Conservation (phyloP, 2,113 vertebrate species). For the Rutilus rutilus region DNA sequence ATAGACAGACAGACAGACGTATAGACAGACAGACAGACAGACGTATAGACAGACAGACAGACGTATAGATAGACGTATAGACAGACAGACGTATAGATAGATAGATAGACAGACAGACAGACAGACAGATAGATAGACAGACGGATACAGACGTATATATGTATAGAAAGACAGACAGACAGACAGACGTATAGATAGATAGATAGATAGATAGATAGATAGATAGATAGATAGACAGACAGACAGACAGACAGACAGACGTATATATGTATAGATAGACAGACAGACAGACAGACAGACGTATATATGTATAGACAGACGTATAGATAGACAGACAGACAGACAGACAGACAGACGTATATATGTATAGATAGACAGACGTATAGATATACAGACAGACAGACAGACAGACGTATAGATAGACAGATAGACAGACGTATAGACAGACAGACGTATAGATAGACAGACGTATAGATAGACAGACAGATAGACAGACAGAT, state of each 20-base stretch:
- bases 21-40: too few relatives aligned
- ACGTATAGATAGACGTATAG: too few relatives aligned
- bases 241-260: rapidly evolving
- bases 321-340: rapidly evolving
- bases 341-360: rapidly evolving
- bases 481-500: background rate
- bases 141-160: too few relatives aligned
- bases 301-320: rapidly evolving
- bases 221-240: rapidly evolving
- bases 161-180: rapidly evolving
- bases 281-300: rapidly evolving
- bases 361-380: background rate
- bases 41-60: rapidly evolving
- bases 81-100: rapidly evolving
- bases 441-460: background rate
- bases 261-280: rapidly evolving
- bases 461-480: rapidly evolving
- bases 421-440: rapidly evolving
- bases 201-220: rapidly evolving
- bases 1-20: too few relatives aligned
- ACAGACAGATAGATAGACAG: rapidly evolving
- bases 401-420: rapidly evolving
- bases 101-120: rapidly evolving
- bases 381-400: rapidly evolving
- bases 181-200: rapidly evolving